Conservation (phyloP, 2,113 vertebrate species). For the Polypterus bichir region DNA sequence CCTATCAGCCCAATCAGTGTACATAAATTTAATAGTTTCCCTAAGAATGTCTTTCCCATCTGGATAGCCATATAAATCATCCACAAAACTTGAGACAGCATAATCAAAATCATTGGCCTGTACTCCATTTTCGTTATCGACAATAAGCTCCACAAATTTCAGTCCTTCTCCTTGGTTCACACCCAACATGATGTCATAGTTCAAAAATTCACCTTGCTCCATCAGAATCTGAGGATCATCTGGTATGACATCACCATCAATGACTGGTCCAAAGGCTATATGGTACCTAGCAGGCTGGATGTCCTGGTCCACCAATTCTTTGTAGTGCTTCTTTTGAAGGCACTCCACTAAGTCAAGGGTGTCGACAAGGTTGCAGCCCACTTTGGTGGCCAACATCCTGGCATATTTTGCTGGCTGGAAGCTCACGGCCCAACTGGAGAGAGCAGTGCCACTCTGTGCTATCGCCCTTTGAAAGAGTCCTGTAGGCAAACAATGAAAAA, state of each 20-base stretch:
- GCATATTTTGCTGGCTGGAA: slow-evolving; percentile 95
- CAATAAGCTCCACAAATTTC: slow-evolving; percentile 95
- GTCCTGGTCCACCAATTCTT: slow-evolving; percentile 96
- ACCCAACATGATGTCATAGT: slow-evolving; percentile 96
- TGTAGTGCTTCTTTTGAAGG: slow-evolving; percentile 90
- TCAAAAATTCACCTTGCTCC: slow-evolving; percentile 98
- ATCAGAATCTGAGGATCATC: slow-evolving; percentile 96
- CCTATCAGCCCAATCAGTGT: slow-evolving; percentile 94
- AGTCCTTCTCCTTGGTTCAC: slow-evolving; percentile 95
- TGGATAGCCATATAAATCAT: slow-evolving; percentile 92
- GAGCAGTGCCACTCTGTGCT: slow-evolving; percentile 89
- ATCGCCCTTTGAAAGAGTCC: slow-evolving; percentile 97
- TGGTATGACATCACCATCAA: slow-evolving; percentile 95
- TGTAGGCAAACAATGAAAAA: slow-evolving; percentile 33
- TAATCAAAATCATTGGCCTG: slow-evolving; percentile 97
- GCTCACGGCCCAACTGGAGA: slow-evolving; percentile 97
- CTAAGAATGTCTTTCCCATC: slow-evolving; percentile 93
- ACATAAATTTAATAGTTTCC: slow-evolving; percentile 98
- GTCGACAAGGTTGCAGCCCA: slow-evolving; percentile 91
- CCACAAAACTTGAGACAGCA: slow-evolving; percentile 95
- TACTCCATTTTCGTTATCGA: slow-evolving; percentile 92
- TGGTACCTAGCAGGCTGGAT: slow-evolving; percentile 95
- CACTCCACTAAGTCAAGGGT: slow-evolving; percentile 87
- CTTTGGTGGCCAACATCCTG: slow-evolving; percentile 86
- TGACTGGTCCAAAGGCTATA: slow-evolving; percentile 94